Conservation (phyloP, 1,140 invertebrate genomes). For the Arion vulgaris region DNA sequence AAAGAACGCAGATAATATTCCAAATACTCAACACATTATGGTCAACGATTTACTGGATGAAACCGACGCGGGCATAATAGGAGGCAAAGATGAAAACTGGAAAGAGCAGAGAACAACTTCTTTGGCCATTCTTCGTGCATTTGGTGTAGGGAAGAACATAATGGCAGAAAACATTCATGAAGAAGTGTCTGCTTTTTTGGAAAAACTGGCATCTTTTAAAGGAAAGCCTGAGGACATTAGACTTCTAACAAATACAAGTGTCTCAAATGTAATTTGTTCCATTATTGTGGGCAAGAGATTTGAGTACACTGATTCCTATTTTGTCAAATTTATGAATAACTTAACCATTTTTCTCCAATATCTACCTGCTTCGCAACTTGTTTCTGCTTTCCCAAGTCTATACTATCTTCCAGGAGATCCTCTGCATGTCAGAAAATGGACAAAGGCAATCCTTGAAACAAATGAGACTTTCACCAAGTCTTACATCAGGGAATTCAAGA, state of each 20-base stretch:
- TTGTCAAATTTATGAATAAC: neutral
- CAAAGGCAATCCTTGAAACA: neutral
- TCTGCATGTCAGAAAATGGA: neutral
- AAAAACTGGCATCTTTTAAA: neutral
- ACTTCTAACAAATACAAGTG: neutral
- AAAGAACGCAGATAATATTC: neutral
- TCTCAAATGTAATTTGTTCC: constrained; percentile 9
- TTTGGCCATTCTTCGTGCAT: neutral
- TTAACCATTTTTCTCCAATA: neutral
- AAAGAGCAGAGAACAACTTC: constrained; percentile 11
- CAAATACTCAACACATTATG: neutral
- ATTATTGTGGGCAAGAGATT: neutral
- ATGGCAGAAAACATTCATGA: constrained; percentile 3
- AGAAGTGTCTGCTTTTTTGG: neutral
- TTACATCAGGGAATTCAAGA: neutral
- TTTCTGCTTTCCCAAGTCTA: neutral
- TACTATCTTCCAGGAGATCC: constrained; percentile 13
- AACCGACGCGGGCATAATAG: neutral
- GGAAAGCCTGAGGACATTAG: neutral
- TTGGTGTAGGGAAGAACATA: constrained; percentile 13
- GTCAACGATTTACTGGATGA: neutral
- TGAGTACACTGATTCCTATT: constrained; percentile 3
- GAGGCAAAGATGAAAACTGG: constrained; percentile 1
- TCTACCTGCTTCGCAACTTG: neutral
- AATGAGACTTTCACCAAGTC: neutral